Evolutionary conservation across 2,888 invertebrate genomes (phyloP).

Genomic region (Drosophila gaucha): DNA sequence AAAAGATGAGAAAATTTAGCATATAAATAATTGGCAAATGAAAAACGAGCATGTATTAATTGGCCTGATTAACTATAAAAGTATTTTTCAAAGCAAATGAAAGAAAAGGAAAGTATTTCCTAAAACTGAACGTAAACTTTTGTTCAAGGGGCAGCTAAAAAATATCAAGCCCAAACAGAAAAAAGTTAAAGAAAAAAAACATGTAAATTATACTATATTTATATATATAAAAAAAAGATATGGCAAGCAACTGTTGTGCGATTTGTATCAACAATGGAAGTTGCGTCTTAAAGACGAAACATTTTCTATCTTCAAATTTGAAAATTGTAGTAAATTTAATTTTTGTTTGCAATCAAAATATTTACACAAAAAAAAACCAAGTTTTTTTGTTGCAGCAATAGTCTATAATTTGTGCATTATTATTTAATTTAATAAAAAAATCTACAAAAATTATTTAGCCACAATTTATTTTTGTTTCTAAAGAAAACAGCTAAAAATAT

Average conservation of each 20-base stretch:
- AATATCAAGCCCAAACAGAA: conserved; percentile 12
- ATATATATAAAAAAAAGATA: not conserved
- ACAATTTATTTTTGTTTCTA: conserved; percentile 25
- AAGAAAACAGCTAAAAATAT: no score
- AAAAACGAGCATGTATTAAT: conserved; percentile 55
- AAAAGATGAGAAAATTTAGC: conserved; percentile 3
- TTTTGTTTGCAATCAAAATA: conserved; percentile 55
- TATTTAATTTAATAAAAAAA: conserved; percentile 70
- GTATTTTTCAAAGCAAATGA: conserved; percentile 54
- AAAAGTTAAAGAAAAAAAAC: conserved; percentile 13
- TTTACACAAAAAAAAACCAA: conserved; percentile 48
- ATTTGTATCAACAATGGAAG: conserved; percentile 30
- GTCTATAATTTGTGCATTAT: conserved; percentile 72
- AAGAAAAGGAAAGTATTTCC: conserved; percentile 2
- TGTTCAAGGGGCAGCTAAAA: conserved; percentile 17
- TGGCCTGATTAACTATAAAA: conserved; percentile 53
- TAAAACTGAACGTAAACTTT: conserved; percentile 47
- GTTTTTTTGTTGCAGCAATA: conserved; percentile 59
- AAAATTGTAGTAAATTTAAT: conserved; percentile 64
- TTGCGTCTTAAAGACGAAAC: conserved; percentile 66
- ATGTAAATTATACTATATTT: conserved; percentile 53
- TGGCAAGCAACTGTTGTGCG: conserved; percentile 51
- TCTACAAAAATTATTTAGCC: conserved; percentile 19
- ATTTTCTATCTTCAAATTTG: conserved; percentile 45
- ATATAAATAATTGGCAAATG: conserved; percentile 46